A percentile compares a stretch with the other conserved stretches of the same genome.
phyloP scores from a whole-genome alignment of 2,888 invertebrate genomes.

The Eupithecia subfuscata region DNA sequence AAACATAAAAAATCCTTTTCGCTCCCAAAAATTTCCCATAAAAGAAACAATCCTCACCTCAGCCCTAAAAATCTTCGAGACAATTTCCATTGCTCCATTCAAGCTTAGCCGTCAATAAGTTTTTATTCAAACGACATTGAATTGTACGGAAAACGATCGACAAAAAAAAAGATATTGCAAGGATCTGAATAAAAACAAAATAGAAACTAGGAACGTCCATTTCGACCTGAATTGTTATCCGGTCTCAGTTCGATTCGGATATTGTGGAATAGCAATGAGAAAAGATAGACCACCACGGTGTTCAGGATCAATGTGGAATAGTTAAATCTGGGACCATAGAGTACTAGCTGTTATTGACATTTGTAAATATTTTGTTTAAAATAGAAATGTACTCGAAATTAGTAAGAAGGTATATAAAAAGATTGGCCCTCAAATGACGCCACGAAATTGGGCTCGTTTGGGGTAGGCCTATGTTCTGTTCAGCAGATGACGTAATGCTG shows the following conservation, averaged over 20 bases:
- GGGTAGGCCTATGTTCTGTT: too few species aligned
- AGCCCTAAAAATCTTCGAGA: conserved; percentile 23
- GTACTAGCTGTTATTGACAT: too few species aligned
- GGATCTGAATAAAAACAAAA: conserved; percentile 44
- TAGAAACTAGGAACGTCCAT: conserved; percentile 28
- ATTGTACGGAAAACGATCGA: conserved; percentile 45
- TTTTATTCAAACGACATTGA: conserved; percentile 54
- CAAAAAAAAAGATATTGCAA: conserved; percentile 50
- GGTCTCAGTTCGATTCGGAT: conserved; percentile 32
- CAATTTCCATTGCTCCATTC: conserved; percentile 33
- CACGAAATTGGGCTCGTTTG: too few species aligned
- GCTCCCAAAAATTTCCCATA: conserved; percentile 16
- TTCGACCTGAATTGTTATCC: conserved; percentile 39
- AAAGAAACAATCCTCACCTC: conserved; percentile 34
- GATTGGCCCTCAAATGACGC: too few species aligned
- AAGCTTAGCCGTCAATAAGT: conserved; percentile 44
- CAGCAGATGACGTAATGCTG: too few species aligned
- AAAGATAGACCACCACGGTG: background rate
- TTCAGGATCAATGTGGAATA: background rate
- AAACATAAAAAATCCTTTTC: conserved; percentile 9
- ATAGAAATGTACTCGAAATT: too few species aligned
- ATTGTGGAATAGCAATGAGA: conserved; percentile 4
- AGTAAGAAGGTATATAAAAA: too few species aligned
- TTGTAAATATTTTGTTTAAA: too few species aligned
- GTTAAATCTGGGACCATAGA: background rate